These are phyloP conservation scores for Siniperca obscura DNA, from an alignment of 2,797 vertebrate genomes.

Conservation along the genomic window DNA sequence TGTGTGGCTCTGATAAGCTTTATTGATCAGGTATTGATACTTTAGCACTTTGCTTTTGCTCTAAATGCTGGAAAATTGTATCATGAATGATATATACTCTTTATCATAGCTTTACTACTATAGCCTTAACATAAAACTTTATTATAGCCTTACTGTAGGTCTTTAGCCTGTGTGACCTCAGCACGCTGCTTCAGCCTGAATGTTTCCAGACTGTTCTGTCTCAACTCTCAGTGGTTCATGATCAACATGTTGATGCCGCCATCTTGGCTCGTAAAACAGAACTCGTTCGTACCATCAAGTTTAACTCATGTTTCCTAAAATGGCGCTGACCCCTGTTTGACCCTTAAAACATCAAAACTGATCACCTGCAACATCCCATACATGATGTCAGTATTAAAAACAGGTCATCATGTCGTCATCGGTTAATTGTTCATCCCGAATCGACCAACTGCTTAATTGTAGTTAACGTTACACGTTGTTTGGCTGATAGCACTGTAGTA, in stretches of 20 bases:
- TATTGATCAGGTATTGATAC: slow-evolving; percentile 47
- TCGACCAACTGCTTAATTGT: neutral
- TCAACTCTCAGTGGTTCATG: neutral
- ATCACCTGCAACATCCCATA: neutral
- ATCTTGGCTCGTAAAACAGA: neutral
- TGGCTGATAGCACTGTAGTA: neutral
- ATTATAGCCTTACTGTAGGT: slow-evolving; percentile 29
- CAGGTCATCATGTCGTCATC: neutral
- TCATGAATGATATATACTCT: slow-evolving; percentile 22
- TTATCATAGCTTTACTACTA: slow-evolving; percentile 18
- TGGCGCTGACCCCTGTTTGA: neutral
- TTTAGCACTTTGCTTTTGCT: slow-evolving; percentile 63
- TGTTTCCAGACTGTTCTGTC: slow-evolving; percentile 6
- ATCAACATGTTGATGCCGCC: slow-evolving; percentile 4
- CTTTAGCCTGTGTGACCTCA: neutral
- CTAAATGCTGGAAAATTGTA: slow-evolving; percentile 48
- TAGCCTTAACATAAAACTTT: slow-evolving; percentile 38
- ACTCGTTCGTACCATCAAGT: neutral
- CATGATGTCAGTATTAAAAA: neutral
- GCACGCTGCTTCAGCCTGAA: slow-evolving; percentile 15
- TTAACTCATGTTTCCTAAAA: slow-evolving; percentile 10
- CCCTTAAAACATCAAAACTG: neutral
- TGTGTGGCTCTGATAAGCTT: slow-evolving; percentile 42
- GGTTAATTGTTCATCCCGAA: neutral
- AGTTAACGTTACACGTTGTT: neutral